Base-by-base conservation (phyloP, 2,113 vertebrate species). In the Misgurnus mizolepis region DNA sequence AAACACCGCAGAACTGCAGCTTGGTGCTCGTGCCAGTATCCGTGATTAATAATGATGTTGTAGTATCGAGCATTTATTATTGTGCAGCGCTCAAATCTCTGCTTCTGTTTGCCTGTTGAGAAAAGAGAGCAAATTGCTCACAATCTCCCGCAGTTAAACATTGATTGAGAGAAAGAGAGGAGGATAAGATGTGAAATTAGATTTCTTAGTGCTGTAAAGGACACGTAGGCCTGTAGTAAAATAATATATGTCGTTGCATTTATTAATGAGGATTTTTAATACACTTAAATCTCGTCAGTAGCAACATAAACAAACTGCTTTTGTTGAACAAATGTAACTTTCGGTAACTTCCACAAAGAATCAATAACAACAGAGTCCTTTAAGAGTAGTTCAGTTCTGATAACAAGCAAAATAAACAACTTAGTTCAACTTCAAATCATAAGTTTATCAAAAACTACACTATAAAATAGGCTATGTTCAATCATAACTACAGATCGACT, bases 11-110 rank as follows among this genome's bases (percentile, higher is more conserved):
- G 50, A 39, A 55, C 22, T 41, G 71, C 71, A 50, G 78, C 43
- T 40, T 43, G 62, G 67, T 34, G 56, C 43, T 17, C 68, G 18
- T 47, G 14, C 8, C 45, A 56, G 55, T 18, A 67, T 17, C 18
- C 67, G 17, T 73, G 60, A 80, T 73, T 73, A 70, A 80, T 72
- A 80, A 80, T 80, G n/a, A 67, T 67, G 27, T 34, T 34, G 79
- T 45, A 43, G 34, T 67, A 67, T 71, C 27, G 49, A 65, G 47
- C 64, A 34, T 75, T 62, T 61, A 75, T 61, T 62, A 70, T 40
- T 39, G 68, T 27, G 22, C 45, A 41, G 43, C 40, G 64, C 66
- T 65, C 40, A 60, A 18, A 66, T 4, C 40, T 45, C 34, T 14
- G 68, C 68, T 72, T 27, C 49, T 53, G 40, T 80, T 67, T 66